Conservation (phyloP, 1,140 invertebrate genomes). For the Brachionus calyciflorus region DNA sequence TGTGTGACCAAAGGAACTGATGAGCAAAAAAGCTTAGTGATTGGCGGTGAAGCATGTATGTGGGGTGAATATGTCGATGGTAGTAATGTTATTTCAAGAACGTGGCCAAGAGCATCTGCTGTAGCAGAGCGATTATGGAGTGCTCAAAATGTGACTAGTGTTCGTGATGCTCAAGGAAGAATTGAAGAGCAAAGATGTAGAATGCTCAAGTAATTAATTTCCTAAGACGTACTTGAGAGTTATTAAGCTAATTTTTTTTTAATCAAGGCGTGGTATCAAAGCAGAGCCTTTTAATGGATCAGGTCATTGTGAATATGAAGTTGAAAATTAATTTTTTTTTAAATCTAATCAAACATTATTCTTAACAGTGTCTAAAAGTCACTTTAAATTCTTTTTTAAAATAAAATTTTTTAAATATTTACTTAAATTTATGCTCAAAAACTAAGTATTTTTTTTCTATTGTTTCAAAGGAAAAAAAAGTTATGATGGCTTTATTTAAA, state of each 20-base stretch:
- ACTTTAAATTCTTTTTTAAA: not conserved
- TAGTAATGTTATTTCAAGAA: conserved; percentile 60
- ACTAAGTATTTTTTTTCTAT: no score
- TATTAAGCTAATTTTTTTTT: not conserved
- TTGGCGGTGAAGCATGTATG: conserved; percentile 88
- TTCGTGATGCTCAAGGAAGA: conserved; percentile 44
- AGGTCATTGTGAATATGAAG: conserved; percentile 48
- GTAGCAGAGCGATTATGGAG: conserved; percentile 60
- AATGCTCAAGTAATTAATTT: conserved; percentile 15
- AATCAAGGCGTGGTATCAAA: conserved; percentile 47
- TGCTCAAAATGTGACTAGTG: conserved; percentile 24
- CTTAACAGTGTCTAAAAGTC: not conserved
- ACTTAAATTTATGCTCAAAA: no score
- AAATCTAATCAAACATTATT: not conserved
- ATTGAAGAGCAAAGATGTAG: conserved; percentile 46
- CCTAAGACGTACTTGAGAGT: not conserved
- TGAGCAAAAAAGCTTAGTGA: conserved; percentile 53
- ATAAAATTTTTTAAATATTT: conserved; percentile 21
- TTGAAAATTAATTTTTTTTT: not conserved
- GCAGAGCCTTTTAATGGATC: conserved; percentile 48
- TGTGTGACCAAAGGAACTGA: conserved; percentile 18
- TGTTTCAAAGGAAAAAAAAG: no score
- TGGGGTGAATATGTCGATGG: conserved; percentile 81
- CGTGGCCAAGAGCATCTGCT: conserved; percentile 64
- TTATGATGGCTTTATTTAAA: no score